Evolutionary conservation across 2,888 invertebrate genomes (phyloP).

Genomic region (Biston stratarius): DNA sequence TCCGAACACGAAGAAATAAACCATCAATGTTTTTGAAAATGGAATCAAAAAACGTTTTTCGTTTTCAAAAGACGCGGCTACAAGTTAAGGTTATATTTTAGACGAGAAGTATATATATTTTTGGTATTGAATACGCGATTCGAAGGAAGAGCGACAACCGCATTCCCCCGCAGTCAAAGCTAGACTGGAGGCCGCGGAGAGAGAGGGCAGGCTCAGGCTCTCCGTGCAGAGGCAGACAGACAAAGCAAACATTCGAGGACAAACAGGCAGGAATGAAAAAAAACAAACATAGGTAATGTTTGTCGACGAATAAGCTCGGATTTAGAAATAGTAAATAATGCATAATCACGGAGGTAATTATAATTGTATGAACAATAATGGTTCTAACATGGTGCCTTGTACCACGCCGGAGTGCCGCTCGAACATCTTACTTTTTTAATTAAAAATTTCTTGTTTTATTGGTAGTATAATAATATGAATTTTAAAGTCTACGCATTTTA

Average conservation of each 20-base stretch:
- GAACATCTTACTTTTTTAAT: not conserved
- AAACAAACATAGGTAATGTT: slow-evolving; percentile 57
- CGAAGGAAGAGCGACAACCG: slow-evolving; percentile 66
- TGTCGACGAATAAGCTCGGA: slow-evolving; percentile 46
- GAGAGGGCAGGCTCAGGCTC: slow-evolving; percentile 52
- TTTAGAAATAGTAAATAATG: slow-evolving; percentile 46
- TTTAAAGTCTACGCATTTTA: not conserved
- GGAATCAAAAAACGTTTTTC: not conserved
- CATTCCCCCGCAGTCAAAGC: slow-evolving; percentile 71
- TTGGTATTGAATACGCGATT: slow-evolving; percentile 64
- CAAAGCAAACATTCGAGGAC: slow-evolving; percentile 68
- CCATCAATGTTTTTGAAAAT: not conserved
- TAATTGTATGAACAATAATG: slow-evolving; percentile 9
- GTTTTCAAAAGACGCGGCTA: not conserved
- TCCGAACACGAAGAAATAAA: slow-evolving; percentile 5
- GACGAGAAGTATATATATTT: slow-evolving; percentile 45
- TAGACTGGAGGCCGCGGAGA: slow-evolving; percentile 69
- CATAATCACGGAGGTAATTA: slow-evolving; percentile 29
- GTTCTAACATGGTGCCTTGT: slow-evolving; percentile 12
- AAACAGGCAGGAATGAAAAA: slow-evolving; percentile 62
- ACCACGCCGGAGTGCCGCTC: not conserved
- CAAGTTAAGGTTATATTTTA: not conserved
- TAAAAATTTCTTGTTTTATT: not conserved
- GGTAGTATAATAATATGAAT: not conserved
- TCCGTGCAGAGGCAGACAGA: slow-evolving; percentile 51